phyloP scores from a whole-genome alignment of 2,888 invertebrate genomes.

The Steinernema scapterisci region DNA sequence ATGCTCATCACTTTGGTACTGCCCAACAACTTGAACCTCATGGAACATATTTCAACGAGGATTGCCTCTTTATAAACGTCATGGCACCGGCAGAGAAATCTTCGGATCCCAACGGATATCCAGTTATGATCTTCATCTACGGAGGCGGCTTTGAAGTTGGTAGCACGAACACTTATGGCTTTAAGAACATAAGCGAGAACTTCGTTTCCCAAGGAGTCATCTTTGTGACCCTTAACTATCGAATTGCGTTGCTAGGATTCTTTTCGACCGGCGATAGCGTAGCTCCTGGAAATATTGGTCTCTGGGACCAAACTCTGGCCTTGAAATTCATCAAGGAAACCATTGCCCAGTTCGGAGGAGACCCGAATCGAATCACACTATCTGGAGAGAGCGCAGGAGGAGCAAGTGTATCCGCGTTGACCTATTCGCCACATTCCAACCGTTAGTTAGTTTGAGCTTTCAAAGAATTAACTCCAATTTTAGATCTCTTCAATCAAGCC shows the following conservation, averaged over 20 bases:
- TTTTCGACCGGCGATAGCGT: constrained; percentile 42
- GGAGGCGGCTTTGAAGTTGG: constrained; percentile 89
- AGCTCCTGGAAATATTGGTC: constrained; percentile 43
- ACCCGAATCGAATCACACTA: neutral
- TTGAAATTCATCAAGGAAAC: constrained; percentile 39
- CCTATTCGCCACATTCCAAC: constrained; percentile 38
- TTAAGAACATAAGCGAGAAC: constrained; percentile 45
- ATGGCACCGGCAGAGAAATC: constrained; percentile 75
- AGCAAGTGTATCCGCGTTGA: constrained; percentile 38
- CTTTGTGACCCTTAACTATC: constrained; percentile 89
- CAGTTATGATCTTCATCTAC: constrained; percentile 93
- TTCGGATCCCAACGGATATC: constrained; percentile 71
- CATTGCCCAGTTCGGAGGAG: constrained; percentile 33
- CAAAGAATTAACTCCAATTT: constrained; percentile 1
- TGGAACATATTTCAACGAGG: constrained; percentile 73
- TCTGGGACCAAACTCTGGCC: constrained; percentile 44
- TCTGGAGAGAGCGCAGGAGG: constrained; percentile 28
- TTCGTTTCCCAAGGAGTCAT: constrained; percentile 78
- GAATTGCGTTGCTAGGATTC: constrained; percentile 82
- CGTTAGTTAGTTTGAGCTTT: too few species aligned
- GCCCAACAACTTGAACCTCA: constrained; percentile 30
- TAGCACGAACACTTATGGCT: constrained; percentile 53
- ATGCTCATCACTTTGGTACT: constrained; percentile 45
- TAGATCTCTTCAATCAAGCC: constrained; percentile 53
- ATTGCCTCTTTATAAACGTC: constrained; percentile 89